Evolutionary conservation across 2,113 vertebrate species (phyloP), one percentile per base, ranked within the genome.

Genomic region (Corydoras sp.): DNA sequence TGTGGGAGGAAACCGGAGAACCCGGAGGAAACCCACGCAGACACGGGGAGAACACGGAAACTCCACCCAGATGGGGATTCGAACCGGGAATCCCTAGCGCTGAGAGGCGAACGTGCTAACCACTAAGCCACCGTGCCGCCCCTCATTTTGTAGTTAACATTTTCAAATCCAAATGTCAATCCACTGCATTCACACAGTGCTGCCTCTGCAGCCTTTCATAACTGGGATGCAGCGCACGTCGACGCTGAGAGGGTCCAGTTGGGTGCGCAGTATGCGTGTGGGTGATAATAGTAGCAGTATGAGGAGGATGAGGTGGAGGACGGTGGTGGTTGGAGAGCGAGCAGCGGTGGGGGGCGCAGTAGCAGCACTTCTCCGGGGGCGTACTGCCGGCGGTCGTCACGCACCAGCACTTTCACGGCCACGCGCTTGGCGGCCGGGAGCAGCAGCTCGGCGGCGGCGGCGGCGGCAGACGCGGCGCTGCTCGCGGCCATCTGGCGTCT

Each of bases 341-440:
- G 90, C 65, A 99, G 91, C 35, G 91, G 86, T 0, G 95, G 96
- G 10, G 68, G 68, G 0, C 68, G 68, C 81, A 95, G 82, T 71
- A 98, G 85, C 73, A 98, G 84, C 77, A 99, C 88, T 83, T 99
- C 96, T 18, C 94, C 95, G 0, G 96, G 96, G 80, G 88, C 87
- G 80, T 99, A 98, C 84, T 98, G 97, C 91, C 96, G 93, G 87
- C 96, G 97, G 84, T 99, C 97, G 85, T 98, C 96, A 29, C 95
- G 92, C 62, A 99, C 96, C 71, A 99, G 86, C 78, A 99, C 95
- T 51, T 98, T 99, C 68, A 99, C 96, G 0, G 96, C 96, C 83
- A 99, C 97, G 73, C 98, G 98, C 88, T 96, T 96, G 74, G 95
- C 95, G 0, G 95, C 91, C n/a, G 95, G 75, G 8, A 69, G 58